Conservation (phyloP, 2,113 vertebrate species). For the Pseudorectes ferrugineus region DNA sequence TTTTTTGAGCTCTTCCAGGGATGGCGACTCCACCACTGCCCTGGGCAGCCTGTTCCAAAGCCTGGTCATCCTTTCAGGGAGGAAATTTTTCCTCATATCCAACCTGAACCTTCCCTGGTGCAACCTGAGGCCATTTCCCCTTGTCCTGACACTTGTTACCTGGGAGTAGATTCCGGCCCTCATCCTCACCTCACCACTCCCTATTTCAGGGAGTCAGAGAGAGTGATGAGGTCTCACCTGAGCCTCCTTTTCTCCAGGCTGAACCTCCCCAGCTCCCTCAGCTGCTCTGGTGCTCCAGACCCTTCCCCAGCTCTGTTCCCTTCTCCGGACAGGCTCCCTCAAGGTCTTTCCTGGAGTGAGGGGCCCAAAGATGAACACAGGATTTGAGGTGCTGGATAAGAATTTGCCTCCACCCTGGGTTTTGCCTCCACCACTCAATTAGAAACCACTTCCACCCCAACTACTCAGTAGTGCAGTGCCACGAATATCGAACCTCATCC, state of each 20-base stretch:
- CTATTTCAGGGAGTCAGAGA: background rate
- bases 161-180: accelerated
- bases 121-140: background rate
- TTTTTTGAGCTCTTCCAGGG: too few relatives aligned
- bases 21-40: background rate
- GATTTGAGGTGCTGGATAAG: background rate
- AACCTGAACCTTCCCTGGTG: background rate
- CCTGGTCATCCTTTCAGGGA: background rate
- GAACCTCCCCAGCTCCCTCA: background rate
- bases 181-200: background rate
- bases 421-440: background rate
- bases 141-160: background rate
- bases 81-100: background rate
- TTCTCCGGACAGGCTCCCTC: background rate
- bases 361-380: background rate
- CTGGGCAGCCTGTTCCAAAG: background rate
- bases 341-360: background rate
- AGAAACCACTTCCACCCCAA: background rate
- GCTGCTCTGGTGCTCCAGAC: background rate
- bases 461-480: background rate
- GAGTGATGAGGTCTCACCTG: background rate
- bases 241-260: background rate
- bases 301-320: background rate
- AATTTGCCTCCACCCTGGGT: background rate
- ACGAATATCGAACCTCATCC: background rate